Conservation (phyloP, 2,113 vertebrate genomes). For the Dinomys branickii region DNA sequence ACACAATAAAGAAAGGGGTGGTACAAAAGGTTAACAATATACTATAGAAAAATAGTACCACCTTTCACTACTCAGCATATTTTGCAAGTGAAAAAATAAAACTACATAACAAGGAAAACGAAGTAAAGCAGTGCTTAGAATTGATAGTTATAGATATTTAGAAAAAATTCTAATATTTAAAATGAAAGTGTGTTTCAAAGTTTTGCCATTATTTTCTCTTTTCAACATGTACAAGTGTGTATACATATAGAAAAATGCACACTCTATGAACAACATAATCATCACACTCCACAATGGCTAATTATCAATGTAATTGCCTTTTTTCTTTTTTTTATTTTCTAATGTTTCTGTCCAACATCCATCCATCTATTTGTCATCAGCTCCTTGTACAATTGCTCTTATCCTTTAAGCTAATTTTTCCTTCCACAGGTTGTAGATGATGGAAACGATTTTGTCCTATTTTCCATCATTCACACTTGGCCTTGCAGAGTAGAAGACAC, state of each 20-base stretch:
- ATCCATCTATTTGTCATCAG: not conserved
- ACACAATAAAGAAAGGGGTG: constrained; percentile 49
- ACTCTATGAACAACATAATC: not conserved
- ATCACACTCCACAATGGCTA: not conserved
- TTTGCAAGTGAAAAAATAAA: constrained; percentile 12
- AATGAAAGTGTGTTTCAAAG: not conserved
- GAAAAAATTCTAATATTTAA: constrained; percentile 22
- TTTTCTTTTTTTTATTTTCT: not conserved
- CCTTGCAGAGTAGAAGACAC: not conserved
- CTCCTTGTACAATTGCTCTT: not conserved
- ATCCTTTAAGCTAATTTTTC: not conserved
- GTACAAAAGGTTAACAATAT: constrained; percentile 33
- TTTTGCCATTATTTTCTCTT: not conserved
- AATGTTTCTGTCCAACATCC: not conserved
- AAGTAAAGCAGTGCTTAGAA: not conserved
- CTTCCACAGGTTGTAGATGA: not conserved
- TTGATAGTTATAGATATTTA: not conserved
- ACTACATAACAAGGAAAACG: not conserved
- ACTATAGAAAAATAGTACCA: not conserved
- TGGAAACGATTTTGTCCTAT: not conserved
- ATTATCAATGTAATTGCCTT: not conserved
- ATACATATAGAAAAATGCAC: not conserved
- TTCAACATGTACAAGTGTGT: not conserved
- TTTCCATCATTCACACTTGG: not conserved
- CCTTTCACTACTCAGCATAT: constrained; percentile 26